Evolutionary conservation across 1,140 invertebrate species (phyloP).

Genomic region (Hestina assimilis): DNA sequence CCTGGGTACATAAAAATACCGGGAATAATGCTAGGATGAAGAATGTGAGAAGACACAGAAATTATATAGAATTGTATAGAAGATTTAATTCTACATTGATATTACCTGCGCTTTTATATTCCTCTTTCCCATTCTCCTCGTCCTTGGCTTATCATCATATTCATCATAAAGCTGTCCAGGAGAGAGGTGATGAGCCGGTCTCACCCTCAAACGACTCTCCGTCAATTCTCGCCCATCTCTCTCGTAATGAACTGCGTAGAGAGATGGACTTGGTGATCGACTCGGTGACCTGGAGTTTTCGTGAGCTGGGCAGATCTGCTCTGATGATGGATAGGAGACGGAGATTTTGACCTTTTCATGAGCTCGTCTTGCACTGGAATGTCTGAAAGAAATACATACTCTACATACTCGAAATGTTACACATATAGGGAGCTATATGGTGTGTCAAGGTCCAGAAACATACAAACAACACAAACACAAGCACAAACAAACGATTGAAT

Average conservation of each 20-base stretch:
- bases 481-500: not conserved
- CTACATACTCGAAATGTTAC: too few relatives aligned
- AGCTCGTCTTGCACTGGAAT: constrained; percentile 79
- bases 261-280: constrained; percentile 66
- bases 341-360: constrained; percentile 90
- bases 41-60: too few relatives aligned
- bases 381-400: constrained; percentile 62
- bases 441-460: not conserved
- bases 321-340: constrained; percentile 89
- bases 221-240: constrained; percentile 76
- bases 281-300: constrained; percentile 66
- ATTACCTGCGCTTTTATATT: constrained; percentile 88
- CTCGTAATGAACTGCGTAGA: constrained; percentile 81
- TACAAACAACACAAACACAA: not conserved
- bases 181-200: constrained; percentile 58
- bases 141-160: constrained; percentile 80
- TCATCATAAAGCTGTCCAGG: constrained; percentile 76
- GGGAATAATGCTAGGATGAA: too few relatives aligned
- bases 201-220: constrained; percentile 57
- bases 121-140: constrained; percentile 87
- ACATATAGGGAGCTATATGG: not conserved
- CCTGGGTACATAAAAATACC: too few relatives aligned
- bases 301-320: constrained; percentile 81
- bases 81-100: not conserved
- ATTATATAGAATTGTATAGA: too few relatives aligned